A percentile compares a stretch with the other conserved stretches of the same genome.
These are phyloP conservation scores for Prionailurus viverrinus DNA, from an alignment of 2,113 vertebrate genomes.

Conservation along the genomic window DNA sequence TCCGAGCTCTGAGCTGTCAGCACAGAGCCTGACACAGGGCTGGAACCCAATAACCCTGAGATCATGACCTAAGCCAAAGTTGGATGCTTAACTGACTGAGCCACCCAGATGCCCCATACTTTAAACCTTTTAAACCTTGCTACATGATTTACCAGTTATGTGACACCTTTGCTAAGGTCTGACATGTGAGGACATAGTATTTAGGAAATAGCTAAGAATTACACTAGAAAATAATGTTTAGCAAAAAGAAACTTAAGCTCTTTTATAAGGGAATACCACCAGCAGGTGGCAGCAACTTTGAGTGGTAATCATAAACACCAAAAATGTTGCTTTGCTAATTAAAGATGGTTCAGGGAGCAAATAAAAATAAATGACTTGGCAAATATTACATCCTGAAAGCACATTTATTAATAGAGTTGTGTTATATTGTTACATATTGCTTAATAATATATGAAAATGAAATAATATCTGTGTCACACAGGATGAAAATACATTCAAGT, in stretches of 20 bases:
- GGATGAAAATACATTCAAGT: not conserved
- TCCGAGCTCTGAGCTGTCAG: no score
- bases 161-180: not conserved
- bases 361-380: not conserved
- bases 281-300: not conserved
- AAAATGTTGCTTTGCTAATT: not conserved
- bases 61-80: no score
- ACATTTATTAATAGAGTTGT: not conserved
- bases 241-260: not conserved
- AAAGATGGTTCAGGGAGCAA: not conserved
- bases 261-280: not conserved
- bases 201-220: not conserved
- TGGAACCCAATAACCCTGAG: no score
- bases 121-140: not conserved
- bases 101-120: no score
- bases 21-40: no score
- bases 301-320: not conserved
- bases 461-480: not conserved
- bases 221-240: not conserved
- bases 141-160: not conserved
- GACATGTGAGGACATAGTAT: not conserved
- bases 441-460: not conserved
- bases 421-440: not conserved
- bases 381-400: not conserved
- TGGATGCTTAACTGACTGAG: no score